A percentile compares a stretch with the other conserved stretches of the same genome.
phyloP scores from a whole-genome alignment of 2,113 vertebrate species.

The Rhinoderma darwinii region DNA sequence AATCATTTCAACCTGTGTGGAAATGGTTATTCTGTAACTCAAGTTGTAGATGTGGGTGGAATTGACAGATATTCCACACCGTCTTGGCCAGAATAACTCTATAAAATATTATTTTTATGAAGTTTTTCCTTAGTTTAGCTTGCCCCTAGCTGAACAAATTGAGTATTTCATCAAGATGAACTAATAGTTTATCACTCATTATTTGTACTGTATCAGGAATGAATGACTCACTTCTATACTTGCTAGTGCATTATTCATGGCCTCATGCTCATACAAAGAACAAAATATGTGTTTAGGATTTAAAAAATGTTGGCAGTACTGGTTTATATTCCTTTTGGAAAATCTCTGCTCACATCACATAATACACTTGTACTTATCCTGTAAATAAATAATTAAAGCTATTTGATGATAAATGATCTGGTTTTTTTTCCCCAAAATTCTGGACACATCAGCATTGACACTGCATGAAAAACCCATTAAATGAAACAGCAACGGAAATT shows the following conservation, averaged over 20 bases:
- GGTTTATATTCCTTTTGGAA: slow-evolving; percentile 9
- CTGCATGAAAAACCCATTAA: not conserved
- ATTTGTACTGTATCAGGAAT: slow-evolving; percentile 3
- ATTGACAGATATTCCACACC: not conserved
- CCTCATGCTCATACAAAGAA: slow-evolving; percentile 19
- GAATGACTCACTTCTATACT: slow-evolving; percentile 24
- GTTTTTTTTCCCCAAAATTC: not conserved
- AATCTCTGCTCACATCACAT: slow-evolving; percentile 11
- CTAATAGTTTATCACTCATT: slow-evolving; percentile 29
- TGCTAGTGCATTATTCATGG: slow-evolving; percentile 44
- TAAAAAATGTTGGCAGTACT: slow-evolving; percentile 10
- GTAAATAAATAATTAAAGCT: slow-evolving; percentile 14
- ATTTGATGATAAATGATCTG: not conserved
- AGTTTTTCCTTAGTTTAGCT: not conserved
- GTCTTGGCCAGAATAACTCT: not conserved
- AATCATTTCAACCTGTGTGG: no score
- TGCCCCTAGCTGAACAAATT: slow-evolving; percentile 19
- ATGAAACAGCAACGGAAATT: not conserved
- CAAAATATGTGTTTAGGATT: slow-evolving; percentile 37
- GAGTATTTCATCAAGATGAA: not conserved
- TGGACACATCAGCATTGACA: not conserved
- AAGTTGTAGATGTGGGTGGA: not conserved
- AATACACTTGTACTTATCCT: not conserved
- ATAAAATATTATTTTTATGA: not conserved
- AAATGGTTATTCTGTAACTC: not conserved